These are phyloP conservation scores for Dipodomys merriami DNA, from an alignment of 2,113 vertebrate genomes.

Conservation along the genomic window DNA sequence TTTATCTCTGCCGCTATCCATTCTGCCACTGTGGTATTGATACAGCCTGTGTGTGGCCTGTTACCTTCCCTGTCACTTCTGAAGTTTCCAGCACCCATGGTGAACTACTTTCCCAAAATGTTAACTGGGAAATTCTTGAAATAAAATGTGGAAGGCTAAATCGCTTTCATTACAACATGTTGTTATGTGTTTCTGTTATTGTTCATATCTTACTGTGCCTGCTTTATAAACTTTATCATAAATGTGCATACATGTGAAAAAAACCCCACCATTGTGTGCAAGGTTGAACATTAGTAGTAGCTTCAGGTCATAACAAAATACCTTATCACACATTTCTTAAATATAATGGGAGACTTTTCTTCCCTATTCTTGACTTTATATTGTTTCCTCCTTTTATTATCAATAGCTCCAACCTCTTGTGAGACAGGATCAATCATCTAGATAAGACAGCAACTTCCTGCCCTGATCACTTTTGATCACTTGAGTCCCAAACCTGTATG, in stretches of 20 bases:
- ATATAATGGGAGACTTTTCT: background rate
- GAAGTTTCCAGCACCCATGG: background rate
- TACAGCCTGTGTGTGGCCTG: background rate
- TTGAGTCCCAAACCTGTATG: background rate
- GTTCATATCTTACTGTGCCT: background rate
- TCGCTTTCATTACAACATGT: background rate
- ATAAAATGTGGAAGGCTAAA: background rate
- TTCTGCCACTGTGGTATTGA: background rate
- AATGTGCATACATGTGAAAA: background rate
- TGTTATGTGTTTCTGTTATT: background rate
- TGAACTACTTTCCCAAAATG: background rate
- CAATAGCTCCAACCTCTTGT: background rate
- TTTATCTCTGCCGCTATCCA: background rate
- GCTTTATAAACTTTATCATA: background rate
- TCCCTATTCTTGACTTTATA: background rate
- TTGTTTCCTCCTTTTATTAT: no score
- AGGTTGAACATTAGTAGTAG: background rate
- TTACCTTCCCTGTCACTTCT: background rate
- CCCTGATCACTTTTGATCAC: background rate
- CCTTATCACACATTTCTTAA: background rate
- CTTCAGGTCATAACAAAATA: no score
- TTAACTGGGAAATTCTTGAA: background rate
- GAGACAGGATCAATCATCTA: background rate
- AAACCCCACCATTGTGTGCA: background rate
- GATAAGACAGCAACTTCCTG: no score